phyloP scores from a whole-genome alignment of 2,888 invertebrate species.

The Phragmatobia fuliginosa region DNA sequence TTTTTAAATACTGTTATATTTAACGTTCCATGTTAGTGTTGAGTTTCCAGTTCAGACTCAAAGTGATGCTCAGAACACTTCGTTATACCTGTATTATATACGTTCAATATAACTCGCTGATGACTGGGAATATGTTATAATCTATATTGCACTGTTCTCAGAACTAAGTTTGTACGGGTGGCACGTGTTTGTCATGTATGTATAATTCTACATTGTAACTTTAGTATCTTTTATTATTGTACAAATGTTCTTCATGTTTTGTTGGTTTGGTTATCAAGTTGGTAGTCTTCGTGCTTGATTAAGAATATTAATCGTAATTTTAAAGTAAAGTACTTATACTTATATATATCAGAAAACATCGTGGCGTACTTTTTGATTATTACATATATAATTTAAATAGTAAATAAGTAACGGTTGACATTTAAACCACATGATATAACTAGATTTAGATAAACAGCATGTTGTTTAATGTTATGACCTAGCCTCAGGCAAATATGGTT shows the following conservation, averaged over 20 bases:
- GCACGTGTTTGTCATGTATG: background rate
- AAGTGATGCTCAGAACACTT: background rate
- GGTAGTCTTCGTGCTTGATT: background rate
- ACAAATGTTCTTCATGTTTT: background rate
- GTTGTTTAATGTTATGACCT: slow-evolving; percentile 28
- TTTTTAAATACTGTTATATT: no score
- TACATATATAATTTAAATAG: no score
- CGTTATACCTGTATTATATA: background rate
- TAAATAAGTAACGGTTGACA: no score
- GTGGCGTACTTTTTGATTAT: no score
- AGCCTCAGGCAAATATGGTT: slow-evolving; percentile 35
- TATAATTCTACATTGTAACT: background rate
- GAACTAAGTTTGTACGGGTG: background rate
- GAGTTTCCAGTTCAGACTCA: background rate
- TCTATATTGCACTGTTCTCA: background rate
- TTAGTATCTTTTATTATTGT: background rate
- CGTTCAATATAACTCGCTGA: background rate
- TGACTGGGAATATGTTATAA: background rate
- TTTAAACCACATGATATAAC: background rate
- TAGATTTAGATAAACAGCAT: slow-evolving; percentile 27
- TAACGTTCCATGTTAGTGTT: no score
- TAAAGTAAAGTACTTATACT: no score
- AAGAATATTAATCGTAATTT: background rate
- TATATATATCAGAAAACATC: no score
- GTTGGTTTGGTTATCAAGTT: background rate